Evolutionary conservation across 2,113 vertebrate genomes (phyloP).

Genomic region (Apus apus): DNA sequence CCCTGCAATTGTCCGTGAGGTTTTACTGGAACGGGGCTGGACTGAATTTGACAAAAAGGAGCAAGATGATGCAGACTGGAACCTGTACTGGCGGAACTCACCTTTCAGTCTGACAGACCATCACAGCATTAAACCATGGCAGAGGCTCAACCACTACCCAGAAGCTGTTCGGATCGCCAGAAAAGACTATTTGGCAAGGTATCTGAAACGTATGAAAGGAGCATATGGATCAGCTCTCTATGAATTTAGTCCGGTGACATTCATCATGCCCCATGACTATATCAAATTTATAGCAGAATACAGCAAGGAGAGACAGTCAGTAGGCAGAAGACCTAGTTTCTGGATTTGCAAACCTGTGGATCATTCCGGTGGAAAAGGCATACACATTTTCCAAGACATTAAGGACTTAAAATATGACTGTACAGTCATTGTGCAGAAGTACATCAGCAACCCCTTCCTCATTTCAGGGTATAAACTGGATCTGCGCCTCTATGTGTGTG

Average conservation of each 20-base stretch:
- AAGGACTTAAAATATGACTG: slow-evolving; percentile 79
- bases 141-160: slow-evolving; percentile 84
- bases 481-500: slow-evolving; percentile 83
- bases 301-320: slow-evolving; percentile 53
- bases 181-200: slow-evolving; percentile 81
- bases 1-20: slow-evolving; percentile 76
- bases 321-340: slow-evolving; percentile 41
- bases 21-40: slow-evolving; percentile 84
- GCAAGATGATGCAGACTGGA: slow-evolving; percentile 77
- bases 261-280: slow-evolving; percentile 82
- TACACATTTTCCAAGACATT: slow-evolving; percentile 82
- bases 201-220: slow-evolving; percentile 78
- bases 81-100: slow-evolving; percentile 78
- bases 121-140: slow-evolving; percentile 78
- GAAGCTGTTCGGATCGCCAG: slow-evolving; percentile 79
- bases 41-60: slow-evolving; percentile 67
- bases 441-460: slow-evolving; percentile 81
- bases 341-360: slow-evolving; percentile 86
- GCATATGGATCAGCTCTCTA: slow-evolving; percentile 73
- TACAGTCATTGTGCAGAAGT: slow-evolving; percentile 78
- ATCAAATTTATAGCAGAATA: slow-evolving; percentile 78
- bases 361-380: slow-evolving; percentile 80
- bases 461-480: slow-evolving; percentile 86
- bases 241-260: slow-evolving; percentile 78
- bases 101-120: slow-evolving; percentile 74